These are phyloP conservation scores for Nannobrachium achirus DNA, from an alignment of 2,113 vertebrate species.

Conservation along the genomic window DNA sequence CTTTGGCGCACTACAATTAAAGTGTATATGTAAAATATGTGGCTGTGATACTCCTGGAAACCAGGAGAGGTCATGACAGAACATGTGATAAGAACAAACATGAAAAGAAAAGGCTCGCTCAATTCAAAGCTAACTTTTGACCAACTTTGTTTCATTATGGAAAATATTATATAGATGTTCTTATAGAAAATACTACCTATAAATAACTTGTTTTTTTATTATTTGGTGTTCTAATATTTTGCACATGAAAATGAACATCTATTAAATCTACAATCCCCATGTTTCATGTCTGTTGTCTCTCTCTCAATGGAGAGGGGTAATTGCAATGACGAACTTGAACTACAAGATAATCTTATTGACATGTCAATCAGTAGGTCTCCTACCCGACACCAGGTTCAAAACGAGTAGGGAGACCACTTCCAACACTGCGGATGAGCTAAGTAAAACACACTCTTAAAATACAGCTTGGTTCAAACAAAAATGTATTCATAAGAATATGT, in stretches of 20 bases:
- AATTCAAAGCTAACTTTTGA: conserved; percentile 1
- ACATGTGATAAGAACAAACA: neutral
- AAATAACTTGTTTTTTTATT: conserved; percentile 1
- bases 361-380: no score
- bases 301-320: no score
- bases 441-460: no score
- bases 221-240: neutral
- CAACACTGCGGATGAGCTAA: no score
- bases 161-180: conserved; percentile 35
- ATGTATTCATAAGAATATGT: no score
- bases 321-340: no score
- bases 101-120: neutral
- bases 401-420: no score
- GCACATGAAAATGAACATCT: no score
- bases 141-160: conserved; percentile 25
- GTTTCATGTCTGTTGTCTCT: neutral
- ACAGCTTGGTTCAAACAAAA: no score
- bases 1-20: conserved; percentile 24
- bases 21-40: conserved; percentile 29
- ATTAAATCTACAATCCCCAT: neutral
- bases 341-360: no score
- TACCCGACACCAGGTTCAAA: no score
- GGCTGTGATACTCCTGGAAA: conserved; percentile 1
- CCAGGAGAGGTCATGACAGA: neutral
- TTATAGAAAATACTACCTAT: neutral